Evolutionary conservation across 2,797 vertebrate species (phyloP).

Genomic region (Periparus ater): DNA sequence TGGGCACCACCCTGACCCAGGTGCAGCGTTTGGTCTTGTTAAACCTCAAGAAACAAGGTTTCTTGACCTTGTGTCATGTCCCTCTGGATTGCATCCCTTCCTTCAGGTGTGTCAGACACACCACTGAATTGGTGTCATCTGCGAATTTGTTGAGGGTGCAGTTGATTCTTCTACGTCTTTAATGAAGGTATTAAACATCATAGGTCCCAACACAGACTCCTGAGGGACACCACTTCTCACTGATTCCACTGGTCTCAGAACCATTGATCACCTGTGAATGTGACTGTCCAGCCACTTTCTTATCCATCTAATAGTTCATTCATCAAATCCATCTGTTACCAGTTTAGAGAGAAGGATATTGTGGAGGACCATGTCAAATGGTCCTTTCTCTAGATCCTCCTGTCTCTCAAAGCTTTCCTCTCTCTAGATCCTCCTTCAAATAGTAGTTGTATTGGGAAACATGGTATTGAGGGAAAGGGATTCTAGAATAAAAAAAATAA

Average conservation of each 20-base stretch:
- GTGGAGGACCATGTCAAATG: background rate
- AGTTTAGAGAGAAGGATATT: background rate
- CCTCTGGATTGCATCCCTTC: background rate
- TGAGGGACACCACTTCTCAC: background rate
- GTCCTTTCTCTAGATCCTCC: background rate
- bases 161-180: background rate
- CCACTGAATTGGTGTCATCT: background rate
- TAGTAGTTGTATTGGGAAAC: background rate
- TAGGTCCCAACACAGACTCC: accelerated
- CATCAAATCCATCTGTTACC: background rate
- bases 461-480: background rate
- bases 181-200: background rate
- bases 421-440: background rate
- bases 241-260: background rate
- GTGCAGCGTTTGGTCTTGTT: background rate
- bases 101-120: background rate
- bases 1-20: too few relatives aligned
- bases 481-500: background rate
- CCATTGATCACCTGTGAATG: too few relatives aligned
- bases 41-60: background rate
- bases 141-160: background rate
- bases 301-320: background rate
- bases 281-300: background rate
- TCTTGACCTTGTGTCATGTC: background rate
- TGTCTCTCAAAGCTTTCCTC: background rate